These are phyloP conservation scores for Clupea harengus DNA, from an alignment of 2,113 vertebrate species.

Conservation along the genomic window DNA sequence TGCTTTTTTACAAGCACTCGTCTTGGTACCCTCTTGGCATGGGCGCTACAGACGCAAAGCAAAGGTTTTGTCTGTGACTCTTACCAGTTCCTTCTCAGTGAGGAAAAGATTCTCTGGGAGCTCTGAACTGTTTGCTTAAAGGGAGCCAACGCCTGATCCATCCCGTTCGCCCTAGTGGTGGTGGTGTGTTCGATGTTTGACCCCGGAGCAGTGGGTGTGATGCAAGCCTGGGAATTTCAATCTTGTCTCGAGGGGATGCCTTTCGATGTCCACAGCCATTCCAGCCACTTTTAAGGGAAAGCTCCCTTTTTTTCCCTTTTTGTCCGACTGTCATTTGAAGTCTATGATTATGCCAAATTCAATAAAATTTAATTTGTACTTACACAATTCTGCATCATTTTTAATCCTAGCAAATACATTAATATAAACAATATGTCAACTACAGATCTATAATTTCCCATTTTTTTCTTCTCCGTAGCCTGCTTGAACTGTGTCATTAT, in stretches of 20 bases:
- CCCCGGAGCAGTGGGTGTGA: constrained; percentile 1
- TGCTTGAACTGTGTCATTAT: constrained; percentile 68
- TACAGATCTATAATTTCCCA: constrained; percentile 71
- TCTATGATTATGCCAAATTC: constrained; percentile 68
- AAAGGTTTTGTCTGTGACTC: background rate
- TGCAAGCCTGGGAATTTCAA: constrained; percentile 57
- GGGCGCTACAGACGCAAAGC: background rate
- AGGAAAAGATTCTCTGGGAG: background rate
- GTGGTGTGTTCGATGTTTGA: constrained; percentile 2
- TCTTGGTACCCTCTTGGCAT: background rate
- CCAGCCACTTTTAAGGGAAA: constrained; percentile 55
- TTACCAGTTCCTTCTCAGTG: background rate
- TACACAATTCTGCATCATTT: constrained; percentile 60
- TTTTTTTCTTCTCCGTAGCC: constrained; percentile 55
- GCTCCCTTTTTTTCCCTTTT: constrained; percentile 49
- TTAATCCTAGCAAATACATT: constrained; percentile 58
- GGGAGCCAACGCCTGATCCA: background rate
- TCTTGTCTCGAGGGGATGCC: constrained; percentile 46
- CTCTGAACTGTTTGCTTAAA: background rate
- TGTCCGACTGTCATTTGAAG: constrained; percentile 48
- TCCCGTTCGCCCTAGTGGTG: background rate
- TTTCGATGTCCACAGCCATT: constrained; percentile 50
- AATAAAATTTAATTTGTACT: constrained; percentile 69
- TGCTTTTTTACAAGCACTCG: background rate
- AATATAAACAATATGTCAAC: constrained; percentile 62